Evolutionary conservation across 2,797 vertebrate genomes (phyloP).

Genomic region (Malurus leucopterus): DNA sequence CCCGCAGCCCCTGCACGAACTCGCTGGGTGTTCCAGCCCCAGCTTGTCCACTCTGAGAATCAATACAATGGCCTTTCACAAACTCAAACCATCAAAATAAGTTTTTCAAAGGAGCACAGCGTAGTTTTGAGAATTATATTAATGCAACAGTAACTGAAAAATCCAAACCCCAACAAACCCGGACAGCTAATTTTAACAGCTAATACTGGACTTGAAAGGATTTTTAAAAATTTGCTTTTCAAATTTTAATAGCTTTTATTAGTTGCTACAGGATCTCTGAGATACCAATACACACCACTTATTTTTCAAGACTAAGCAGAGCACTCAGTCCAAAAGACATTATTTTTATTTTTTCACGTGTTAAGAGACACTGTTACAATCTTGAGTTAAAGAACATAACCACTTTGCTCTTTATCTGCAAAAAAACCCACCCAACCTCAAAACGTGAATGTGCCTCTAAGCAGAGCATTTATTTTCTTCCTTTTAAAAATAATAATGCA

Average conservation of each 20-base stretch:
- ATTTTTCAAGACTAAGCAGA: not conserved
- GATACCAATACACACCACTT: not conserved
- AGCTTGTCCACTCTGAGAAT: not conserved
- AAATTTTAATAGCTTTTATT: not conserved
- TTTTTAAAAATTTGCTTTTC: not conserved
- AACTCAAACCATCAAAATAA: not conserved
- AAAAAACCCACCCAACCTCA: not conserved
- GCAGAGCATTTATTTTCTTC: not conserved
- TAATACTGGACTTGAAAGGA: not conserved
- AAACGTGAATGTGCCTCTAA: not conserved
- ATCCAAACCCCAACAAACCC: not conserved
- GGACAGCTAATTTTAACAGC: not conserved
- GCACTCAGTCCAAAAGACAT: not conserved
- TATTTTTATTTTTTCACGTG: not conserved
- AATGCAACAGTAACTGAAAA: not conserved
- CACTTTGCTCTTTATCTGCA: not conserved
- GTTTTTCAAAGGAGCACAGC: not conserved
- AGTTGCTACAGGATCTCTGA: not conserved
- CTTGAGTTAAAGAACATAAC: not conserved
- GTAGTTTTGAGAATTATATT: not conserved
- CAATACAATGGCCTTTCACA: constrained; percentile 29
- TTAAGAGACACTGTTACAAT: not conserved
- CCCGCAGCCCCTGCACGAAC: not conserved
- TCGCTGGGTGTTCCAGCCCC: not conserved
- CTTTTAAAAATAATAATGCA: not conserved